Percentiles rank a stretch among this genome's conserved stretches.
Evolutionary conservation across 2,113 vertebrate species (phyloP).

Genomic region (Etia nguti): DNA sequence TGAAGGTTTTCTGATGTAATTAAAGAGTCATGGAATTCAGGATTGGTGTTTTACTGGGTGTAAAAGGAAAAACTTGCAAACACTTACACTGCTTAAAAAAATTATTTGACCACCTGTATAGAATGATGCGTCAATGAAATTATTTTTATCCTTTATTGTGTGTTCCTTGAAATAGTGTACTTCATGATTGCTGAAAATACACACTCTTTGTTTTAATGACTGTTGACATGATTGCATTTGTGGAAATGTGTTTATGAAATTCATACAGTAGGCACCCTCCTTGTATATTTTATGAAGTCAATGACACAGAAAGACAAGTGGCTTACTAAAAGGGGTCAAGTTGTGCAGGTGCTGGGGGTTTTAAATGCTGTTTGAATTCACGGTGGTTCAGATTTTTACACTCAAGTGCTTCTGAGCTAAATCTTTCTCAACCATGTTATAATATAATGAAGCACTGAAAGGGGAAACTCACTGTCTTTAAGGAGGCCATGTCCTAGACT

Average conservation of each 20-base stretch:
- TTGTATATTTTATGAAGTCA: background rate
- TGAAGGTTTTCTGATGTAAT: background rate
- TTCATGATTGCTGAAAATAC: background rate
- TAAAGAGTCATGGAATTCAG: conserved; percentile 20
- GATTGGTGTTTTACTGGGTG: background rate
- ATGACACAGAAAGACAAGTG: background rate
- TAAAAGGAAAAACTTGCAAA: background rate
- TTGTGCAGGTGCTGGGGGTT: background rate
- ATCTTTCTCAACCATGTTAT: background rate
- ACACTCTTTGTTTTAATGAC: background rate
- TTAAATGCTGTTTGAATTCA: conserved; percentile 3
- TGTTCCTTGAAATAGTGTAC: background rate
- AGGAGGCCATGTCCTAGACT: background rate
- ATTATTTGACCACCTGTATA: background rate
- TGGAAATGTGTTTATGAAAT: background rate
- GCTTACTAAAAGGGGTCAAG: conserved; percentile 25
- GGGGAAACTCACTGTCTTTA: background rate
- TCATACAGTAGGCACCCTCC: background rate
- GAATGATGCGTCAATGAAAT: background rate
- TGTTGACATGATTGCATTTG: background rate
- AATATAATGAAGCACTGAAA: conserved; percentile 3
- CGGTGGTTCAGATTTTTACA: background rate
- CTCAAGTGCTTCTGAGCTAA: conserved; percentile 4
- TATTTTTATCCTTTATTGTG: background rate
- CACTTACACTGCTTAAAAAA: background rate